These are phyloP conservation scores for Meloidogyne hapla DNA, from an alignment of 1,140 invertebrate genomes.

Conservation along the genomic window DNA sequence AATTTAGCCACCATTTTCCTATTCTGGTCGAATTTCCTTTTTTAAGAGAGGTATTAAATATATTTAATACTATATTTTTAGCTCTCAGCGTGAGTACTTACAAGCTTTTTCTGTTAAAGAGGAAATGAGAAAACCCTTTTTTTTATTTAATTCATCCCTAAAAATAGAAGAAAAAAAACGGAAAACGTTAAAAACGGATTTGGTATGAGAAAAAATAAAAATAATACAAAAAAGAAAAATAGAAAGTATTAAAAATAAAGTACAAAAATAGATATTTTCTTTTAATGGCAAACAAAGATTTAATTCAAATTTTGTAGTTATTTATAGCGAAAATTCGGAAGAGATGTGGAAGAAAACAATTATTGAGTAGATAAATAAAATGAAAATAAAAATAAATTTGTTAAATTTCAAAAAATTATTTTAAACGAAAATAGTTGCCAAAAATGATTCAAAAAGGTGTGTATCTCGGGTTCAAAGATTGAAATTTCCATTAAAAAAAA, in stretches of 20 bases:
- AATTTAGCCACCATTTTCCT: not conserved
- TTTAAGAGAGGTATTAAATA: not conserved
- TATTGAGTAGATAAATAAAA: no score
- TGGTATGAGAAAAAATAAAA: not conserved
- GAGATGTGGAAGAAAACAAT: no score
- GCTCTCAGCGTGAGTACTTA: not conserved
- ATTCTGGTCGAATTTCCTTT: not conserved
- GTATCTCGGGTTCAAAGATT: no score
- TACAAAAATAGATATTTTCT: not conserved
- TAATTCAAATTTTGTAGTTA: no score
- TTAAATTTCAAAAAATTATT: no score
- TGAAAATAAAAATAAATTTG: no score
- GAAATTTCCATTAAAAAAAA: no score
- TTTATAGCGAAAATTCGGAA: no score
- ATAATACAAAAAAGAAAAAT: not conserved
- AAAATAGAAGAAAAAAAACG: not conserved
- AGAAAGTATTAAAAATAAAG: not conserved
- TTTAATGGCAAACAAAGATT: not conserved
- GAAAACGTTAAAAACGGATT: not conserved
- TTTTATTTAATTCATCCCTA: not conserved
- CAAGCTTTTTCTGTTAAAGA: not conserved
- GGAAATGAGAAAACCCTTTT: not conserved
- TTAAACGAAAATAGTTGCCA: no score
- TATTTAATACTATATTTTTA: not conserved
- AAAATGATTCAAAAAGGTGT: no score